Conservation (phyloP, 2,113 vertebrate species). For the Cranoglanis bouderius region DNA sequence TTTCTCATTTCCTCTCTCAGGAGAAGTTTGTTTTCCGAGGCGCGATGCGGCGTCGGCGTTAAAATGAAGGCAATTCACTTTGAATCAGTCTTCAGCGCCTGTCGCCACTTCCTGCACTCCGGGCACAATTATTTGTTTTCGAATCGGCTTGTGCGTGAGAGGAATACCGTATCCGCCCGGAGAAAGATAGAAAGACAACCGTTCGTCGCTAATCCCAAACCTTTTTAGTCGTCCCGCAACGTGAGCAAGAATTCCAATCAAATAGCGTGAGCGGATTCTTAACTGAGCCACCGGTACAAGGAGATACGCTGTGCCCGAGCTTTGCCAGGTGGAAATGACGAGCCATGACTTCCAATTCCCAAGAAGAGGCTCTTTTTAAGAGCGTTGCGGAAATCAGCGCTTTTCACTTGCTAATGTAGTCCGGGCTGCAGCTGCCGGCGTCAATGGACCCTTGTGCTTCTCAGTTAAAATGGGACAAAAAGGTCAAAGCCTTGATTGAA, state of each 20-base stretch:
- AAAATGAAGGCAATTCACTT: conserved; percentile 48
- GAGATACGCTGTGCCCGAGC: neutral
- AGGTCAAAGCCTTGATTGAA: conserved; percentile 49
- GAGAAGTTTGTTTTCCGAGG: conserved; percentile 42
- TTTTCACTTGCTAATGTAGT: conserved; percentile 47
- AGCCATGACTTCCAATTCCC: conserved; percentile 39
- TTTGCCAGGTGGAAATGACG: conserved; percentile 16
- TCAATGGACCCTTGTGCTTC: conserved; percentile 41
- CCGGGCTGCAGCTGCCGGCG: conserved; percentile 37
- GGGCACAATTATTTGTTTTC: conserved; percentile 24
- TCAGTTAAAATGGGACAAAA: conserved; percentile 41
- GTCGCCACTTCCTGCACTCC: conserved; percentile 20
- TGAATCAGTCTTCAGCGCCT: conserved; percentile 40
- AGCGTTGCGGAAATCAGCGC: conserved; percentile 39
- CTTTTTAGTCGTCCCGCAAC: conserved; percentile 63
- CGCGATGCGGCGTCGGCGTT: conserved; percentile 2
- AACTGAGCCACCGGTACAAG: conserved; percentile 59
- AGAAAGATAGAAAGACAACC: conserved; percentile 29
- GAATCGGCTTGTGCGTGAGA: neutral
- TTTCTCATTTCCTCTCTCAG: conserved; percentile 53
- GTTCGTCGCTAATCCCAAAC: conserved; percentile 55
- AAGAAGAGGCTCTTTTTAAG: conserved; percentile 39
- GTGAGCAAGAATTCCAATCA: conserved; percentile 59
- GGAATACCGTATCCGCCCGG: neutral
- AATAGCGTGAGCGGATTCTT: conserved; percentile 58